These are phyloP conservation scores for Nothura maculosa DNA, from an alignment of 2,797 vertebrate genomes.

Conservation along the genomic window DNA sequence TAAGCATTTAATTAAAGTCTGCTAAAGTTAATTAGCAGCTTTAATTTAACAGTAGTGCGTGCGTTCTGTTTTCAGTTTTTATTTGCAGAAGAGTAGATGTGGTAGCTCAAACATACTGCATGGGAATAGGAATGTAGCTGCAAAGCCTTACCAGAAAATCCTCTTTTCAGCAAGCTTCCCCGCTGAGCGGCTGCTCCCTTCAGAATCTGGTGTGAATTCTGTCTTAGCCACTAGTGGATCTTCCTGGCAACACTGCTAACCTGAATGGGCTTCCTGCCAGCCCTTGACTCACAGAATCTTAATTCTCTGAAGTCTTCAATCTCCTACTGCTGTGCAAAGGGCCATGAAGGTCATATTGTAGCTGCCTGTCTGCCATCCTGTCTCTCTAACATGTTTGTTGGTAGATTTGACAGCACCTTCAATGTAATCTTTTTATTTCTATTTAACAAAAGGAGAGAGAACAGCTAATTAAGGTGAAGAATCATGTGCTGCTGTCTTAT, in stretches of 20 bases:
- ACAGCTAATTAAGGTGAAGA: neutral
- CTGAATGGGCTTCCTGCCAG: neutral
- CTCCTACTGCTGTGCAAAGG: neutral
- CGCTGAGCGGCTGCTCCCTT: neutral
- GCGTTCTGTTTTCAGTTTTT: neutral
- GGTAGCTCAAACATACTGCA: neutral
- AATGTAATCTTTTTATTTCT: neutral
- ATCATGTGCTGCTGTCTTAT: too few species aligned
- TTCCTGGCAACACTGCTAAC: neutral
- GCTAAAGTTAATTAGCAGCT: slow-evolving; percentile 28
- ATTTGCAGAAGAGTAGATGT: neutral
- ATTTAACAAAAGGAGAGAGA: neutral
- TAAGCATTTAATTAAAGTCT: slow-evolving; percentile 31
- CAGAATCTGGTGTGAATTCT: neutral
- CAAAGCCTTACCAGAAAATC: neutral
- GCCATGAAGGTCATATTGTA: neutral
- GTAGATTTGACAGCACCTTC: neutral
- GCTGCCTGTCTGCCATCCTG: neutral
- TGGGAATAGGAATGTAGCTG: neutral
- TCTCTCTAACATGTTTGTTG: neutral
- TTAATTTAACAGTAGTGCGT: slow-evolving; percentile 2
- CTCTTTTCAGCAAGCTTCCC: neutral
- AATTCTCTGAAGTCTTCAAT: neutral
- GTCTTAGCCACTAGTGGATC: neutral
- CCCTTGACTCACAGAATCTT: too few species aligned